These are phyloP conservation scores for Enteromius argenteus DNA, from an alignment of 2,797 vertebrate species.

Conservation along the genomic window DNA sequence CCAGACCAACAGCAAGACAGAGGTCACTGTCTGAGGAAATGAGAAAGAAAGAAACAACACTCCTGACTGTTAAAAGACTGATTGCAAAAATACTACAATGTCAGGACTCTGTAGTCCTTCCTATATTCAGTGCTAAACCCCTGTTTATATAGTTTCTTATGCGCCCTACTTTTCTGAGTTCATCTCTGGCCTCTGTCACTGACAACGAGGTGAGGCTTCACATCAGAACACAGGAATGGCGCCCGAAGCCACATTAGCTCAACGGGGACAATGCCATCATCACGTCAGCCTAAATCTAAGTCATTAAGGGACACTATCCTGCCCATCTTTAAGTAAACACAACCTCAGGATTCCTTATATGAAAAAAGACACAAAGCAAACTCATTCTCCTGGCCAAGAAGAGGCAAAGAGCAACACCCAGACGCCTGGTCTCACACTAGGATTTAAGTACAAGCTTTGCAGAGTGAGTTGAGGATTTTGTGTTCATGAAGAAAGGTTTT, in stretches of 20 bases:
- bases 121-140: not conserved
- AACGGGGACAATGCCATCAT: constrained; percentile 28
- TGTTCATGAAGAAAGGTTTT: not conserved
- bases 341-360: constrained; percentile 15
- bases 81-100: not conserved
- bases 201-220: constrained; percentile 17
- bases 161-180: constrained; percentile 22
- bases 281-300: constrained; percentile 33
- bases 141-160: not conserved
- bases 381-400: not conserved
- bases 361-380: not conserved
- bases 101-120: not conserved
- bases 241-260: constrained; percentile 24
- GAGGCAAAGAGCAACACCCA: not conserved
- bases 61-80: not conserved
- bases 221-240: constrained; percentile 15
- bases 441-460: not conserved
- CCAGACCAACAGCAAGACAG: constrained; percentile 92
- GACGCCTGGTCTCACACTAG: constrained; percentile 5
- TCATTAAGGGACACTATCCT: constrained; percentile 31
- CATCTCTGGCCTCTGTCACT: constrained; percentile 41
- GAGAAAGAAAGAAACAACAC: not conserved
- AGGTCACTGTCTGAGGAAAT: constrained; percentile 87
- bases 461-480: constrained; percentile 8
- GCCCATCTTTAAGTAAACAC: constrained; percentile 20